A percentile compares a stretch with the other conserved stretches of the same genome.
Conservation (phyloP, 2,113 vertebrate species). For the Corythornis vintsioides region DNA sequence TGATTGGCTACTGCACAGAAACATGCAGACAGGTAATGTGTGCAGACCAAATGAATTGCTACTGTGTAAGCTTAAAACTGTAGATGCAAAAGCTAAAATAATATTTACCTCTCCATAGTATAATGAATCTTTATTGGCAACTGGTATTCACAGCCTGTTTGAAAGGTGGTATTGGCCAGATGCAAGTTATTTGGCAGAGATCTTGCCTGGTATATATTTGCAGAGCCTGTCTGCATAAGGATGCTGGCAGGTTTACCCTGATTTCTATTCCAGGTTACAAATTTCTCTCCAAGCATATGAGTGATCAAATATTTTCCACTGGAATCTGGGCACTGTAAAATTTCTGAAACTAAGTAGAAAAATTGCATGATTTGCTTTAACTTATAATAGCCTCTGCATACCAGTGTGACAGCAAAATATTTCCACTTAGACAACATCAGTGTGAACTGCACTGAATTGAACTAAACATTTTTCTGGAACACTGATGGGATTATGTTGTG, state of each 20-base stretch:
- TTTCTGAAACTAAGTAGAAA: constrained; percentile 77
- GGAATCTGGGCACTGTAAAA: constrained; percentile 83
- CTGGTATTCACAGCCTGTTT: constrained; percentile 73
- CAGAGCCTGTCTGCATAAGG: constrained; percentile 77
- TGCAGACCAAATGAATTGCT: constrained; percentile 64
- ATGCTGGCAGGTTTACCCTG: constrained; percentile 77
- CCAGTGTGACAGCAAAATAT: constrained; percentile 70
- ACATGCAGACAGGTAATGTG: constrained; percentile 56
- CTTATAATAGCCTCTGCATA: constrained; percentile 71
- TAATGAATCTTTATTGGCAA: constrained; percentile 76
- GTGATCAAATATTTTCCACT: constrained; percentile 83
- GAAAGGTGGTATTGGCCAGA: constrained; percentile 75
- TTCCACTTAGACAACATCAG: constrained; percentile 72
- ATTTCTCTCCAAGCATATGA: constrained; percentile 78
- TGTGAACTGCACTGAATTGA: constrained; percentile 7
- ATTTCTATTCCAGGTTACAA: constrained; percentile 85
- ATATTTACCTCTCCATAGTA: constrained; percentile 69
- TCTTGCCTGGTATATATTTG: constrained; percentile 76
- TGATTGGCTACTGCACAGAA: constrained; percentile 56
- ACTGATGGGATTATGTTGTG: constrained; percentile 7
- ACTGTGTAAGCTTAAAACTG: constrained; percentile 69
- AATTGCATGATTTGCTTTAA: constrained; percentile 73
- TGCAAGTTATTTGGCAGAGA: constrained; percentile 77
- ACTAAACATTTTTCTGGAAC: constrained; percentile 28
- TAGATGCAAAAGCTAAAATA: constrained; percentile 70